Percentiles rank a stretch among this genome's conserved stretches.
Conservation (phyloP, 1,140 invertebrate genomes). For the Uloborus diversus region DNA sequence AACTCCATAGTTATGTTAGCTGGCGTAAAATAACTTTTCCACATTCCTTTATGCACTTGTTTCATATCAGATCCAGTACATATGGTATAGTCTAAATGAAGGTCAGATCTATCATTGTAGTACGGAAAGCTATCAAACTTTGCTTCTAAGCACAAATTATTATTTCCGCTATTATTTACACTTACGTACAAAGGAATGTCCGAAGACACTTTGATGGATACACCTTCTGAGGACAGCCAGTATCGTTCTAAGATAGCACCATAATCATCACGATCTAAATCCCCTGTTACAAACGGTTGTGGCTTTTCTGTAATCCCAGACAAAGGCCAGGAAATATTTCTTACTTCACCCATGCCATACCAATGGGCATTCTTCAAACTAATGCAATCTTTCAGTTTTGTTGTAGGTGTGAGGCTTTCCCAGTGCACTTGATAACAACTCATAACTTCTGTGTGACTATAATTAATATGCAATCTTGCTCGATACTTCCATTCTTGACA, state of each 20-base stretch:
- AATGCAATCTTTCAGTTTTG: conserved; percentile 81
- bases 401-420: conserved; percentile 72
- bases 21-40: conserved; percentile 68
- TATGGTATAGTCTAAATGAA: conserved; percentile 83
- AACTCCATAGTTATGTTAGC: conserved; percentile 50
- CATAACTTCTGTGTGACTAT: conserved; percentile 46
- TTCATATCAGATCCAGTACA: conserved; percentile 83
- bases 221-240: conserved; percentile 85
- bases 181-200: conserved; percentile 78
- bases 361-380: conserved; percentile 69
- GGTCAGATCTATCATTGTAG: conserved; percentile 75
- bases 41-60: conserved; percentile 75
- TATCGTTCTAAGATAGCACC: conserved; percentile 83
- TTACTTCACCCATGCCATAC: conserved; percentile 76
- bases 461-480: conserved; percentile 58
- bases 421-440: conserved; percentile 83
- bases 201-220: conserved; percentile 79
- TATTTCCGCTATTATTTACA: conserved; percentile 64
- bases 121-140: conserved; percentile 75
- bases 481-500: conserved; percentile 61
- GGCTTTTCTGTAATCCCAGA: conserved; percentile 76
- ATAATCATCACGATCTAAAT: conserved; percentile 73
- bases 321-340: conserved; percentile 80
- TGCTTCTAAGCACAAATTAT: conserved; percentile 77
- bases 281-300: conserved; percentile 83